Evolutionary conservation across 2,113 vertebrate genomes (phyloP).

Genomic region (Gavialis gangeticus): DNA sequence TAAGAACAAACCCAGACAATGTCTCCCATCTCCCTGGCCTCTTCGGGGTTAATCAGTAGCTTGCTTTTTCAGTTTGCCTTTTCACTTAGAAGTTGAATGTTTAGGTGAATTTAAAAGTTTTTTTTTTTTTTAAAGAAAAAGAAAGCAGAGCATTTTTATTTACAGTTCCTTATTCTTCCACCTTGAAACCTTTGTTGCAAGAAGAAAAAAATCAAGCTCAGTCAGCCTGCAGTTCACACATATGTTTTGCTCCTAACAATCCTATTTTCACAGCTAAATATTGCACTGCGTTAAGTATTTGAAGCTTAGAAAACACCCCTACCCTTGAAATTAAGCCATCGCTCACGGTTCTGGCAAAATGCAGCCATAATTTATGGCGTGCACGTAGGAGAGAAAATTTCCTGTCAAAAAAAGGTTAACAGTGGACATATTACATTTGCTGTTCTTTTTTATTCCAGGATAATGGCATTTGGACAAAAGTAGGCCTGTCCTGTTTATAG

Average conservation of each 20-base stretch:
- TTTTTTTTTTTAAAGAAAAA: background rate
- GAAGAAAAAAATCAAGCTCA: background rate
- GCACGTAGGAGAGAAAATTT: conserved; percentile 74
- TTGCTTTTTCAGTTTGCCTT: background rate
- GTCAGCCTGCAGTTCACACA: background rate
- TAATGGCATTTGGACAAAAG: conserved; percentile 90
- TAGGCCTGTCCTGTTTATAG: conserved; percentile 81
- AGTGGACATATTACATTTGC: conserved; percentile 88
- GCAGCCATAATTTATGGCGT: conserved; percentile 72
- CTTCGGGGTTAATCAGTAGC: fast-evolving
- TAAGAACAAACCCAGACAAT: background rate
- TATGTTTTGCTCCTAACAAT: background rate
- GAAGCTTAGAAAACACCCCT: conserved; percentile 35
- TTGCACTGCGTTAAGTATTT: background rate
- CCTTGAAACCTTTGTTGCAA: background rate
- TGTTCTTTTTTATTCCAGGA: conserved; percentile 88
- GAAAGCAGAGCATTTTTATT: background rate
- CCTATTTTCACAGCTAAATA: conserved; percentile 6
- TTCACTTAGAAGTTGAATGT: background rate
- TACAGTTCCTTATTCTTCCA: background rate
- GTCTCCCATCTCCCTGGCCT: background rate
- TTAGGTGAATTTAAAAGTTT: background rate
- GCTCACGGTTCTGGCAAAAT: conserved; percentile 70
- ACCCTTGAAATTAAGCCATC: conserved; percentile 60
- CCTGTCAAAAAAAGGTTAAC: conserved; percentile 83